Evolutionary conservation across 2,113 vertebrate species (phyloP), one percentile per base, ranked within the genome.

Genomic region (Lepisosteus osseus): DNA sequence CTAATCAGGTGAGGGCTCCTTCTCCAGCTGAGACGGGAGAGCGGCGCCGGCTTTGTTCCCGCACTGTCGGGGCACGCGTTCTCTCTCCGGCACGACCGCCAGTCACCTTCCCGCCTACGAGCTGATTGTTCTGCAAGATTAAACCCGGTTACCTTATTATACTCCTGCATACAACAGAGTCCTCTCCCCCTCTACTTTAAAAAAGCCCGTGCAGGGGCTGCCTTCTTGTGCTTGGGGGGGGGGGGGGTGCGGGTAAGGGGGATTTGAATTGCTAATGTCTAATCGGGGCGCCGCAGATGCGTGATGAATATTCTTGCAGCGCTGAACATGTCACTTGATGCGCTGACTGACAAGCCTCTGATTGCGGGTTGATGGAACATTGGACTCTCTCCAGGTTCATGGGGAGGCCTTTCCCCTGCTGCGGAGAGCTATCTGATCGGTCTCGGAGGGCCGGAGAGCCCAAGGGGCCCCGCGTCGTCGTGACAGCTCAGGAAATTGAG

Each of bases 1-100:
- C 90, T 94, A 95, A 94, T 97, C 95, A 95, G 94, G 89, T 91
- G 88, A 93, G 91, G 90, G 92, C 92, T 92, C 93, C 92, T 89
- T 90, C 87, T 90, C 93, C 94, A 95, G 94, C 95, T 96, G 94
- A 90, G 93, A 84, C 84, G 82, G 89, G 88, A 88, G 89, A 89
- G 87, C 92, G 78, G 84, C 79, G 80, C 88, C 88, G 83, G 88
- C 90, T 84, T 91, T 87, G 89, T 94, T 89, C 86, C 85, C 79
- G 61, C 2, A 81, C 89, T 92, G 84, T 84, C 88, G 80, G 86
- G 44, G 59, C 61, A 85, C 84, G 85, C 79, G 86, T 86, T 89
- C 84, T 90, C 90, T 86, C 84, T 81, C 86, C 89, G 90, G 84
- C 87, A 29, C 29, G 29, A 29, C 29, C 29, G 29, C 29, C 29